Evolutionary conservation across 2,888 invertebrate species (phyloP).

Genomic region (Tenthredo amoena): DNA sequence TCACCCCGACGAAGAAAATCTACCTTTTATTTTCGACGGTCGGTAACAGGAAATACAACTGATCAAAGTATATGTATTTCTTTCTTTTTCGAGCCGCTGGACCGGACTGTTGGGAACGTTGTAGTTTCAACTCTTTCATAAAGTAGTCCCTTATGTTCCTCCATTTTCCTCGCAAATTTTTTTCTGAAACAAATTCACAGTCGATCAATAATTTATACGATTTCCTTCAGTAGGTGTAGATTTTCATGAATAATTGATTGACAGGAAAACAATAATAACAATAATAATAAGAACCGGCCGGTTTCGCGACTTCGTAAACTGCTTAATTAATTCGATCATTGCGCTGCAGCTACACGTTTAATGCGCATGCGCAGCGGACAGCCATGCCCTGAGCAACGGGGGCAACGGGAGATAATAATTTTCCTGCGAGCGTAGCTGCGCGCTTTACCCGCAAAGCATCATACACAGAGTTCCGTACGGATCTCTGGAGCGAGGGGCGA

Average conservation of each 20-base stretch:
- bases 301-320: not conserved
- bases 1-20: not conserved
- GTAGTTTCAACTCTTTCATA: slow-evolving; percentile 72
- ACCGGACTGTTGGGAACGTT: slow-evolving; percentile 62
- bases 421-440: slow-evolving; percentile 58
- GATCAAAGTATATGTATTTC: slow-evolving; percentile 72
- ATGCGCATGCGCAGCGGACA: slow-evolving; percentile 29
- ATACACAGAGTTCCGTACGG: slow-evolving; percentile 29
- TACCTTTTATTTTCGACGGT: slow-evolving; percentile 69
- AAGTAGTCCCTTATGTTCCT: slow-evolving; percentile 74
- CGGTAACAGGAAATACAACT: slow-evolving; percentile 71
- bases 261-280: not conserved
- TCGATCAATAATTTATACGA: not conserved
- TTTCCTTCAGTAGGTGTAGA: not conserved
- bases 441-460: slow-evolving; percentile 28
- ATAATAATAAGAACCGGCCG: slow-evolving; percentile 13
- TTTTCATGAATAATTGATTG: not conserved
- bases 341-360: not conserved
- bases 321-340: slow-evolving; percentile 33
- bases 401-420: slow-evolving; percentile 58
- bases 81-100: slow-evolving; percentile 68
- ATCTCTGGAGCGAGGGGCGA: slow-evolving; percentile 13
- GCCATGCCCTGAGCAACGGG: not conserved
- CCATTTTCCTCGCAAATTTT: slow-evolving; percentile 72
- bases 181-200: slow-evolving; percentile 63